Percentiles rank a stretch among this genome's conserved stretches.
Conservation (phyloP, 2,797 vertebrate genomes). For the Pitangus sulphuratus region DNA sequence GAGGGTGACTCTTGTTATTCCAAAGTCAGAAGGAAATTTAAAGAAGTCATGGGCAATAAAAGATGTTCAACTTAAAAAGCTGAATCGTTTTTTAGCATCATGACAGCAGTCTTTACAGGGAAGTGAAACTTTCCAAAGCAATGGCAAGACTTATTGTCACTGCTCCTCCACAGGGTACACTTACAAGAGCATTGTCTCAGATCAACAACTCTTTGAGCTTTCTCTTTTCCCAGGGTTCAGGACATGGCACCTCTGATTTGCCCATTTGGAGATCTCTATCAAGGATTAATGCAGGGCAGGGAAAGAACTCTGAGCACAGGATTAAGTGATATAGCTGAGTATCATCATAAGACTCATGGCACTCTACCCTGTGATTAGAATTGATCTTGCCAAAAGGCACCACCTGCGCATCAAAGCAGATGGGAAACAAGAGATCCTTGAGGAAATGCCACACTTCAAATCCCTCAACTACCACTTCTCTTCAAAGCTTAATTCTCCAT, state of each 20-base stretch:
- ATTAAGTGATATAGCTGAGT: conserved; percentile 7
- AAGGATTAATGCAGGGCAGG: conserved; percentile 1
- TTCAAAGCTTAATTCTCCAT: conserved; percentile 44
- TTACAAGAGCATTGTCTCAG: rapidly evolving
- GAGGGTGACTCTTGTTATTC: conserved; percentile 7
- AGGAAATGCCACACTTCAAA: conserved; percentile 51
- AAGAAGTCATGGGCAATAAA: neutral
- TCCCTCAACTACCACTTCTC: conserved; percentile 41
- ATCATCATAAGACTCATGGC: conserved; percentile 7
- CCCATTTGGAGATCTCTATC: neutral
- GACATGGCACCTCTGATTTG: neutral
- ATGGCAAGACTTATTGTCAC: neutral
- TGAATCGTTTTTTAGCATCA: neutral
- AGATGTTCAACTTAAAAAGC: neutral
- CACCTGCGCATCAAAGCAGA: conserved; percentile 25
- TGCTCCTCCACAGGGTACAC: neutral
- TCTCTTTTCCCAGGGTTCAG: neutral
- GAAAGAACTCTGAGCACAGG: neutral
- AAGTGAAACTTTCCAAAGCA: neutral
- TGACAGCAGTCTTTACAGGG: neutral
- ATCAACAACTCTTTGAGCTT: neutral
- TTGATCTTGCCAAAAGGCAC: conserved; percentile 33
- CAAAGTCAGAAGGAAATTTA: neutral
- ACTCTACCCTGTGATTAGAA: conserved; percentile 11
- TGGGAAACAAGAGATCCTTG: conserved; percentile 46